Conservation (phyloP, 2,888 invertebrate species). For the Dorcus parallelipipedus region DNA sequence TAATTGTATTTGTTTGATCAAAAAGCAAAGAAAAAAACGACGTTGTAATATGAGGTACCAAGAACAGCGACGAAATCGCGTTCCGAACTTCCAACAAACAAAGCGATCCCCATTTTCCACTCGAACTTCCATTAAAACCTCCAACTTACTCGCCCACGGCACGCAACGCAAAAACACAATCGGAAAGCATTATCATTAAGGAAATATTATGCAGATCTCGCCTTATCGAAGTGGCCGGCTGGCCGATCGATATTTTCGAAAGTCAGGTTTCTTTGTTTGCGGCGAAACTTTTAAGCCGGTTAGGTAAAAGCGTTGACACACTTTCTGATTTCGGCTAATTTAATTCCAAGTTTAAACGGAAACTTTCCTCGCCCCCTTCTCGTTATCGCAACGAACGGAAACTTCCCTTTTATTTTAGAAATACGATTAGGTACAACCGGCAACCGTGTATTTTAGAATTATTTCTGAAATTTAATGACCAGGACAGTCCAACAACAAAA, state of each 20-base stretch:
- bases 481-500: too few species aligned
- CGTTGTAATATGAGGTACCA: background rate
- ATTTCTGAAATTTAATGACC: too few species aligned
- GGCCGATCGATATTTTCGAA: too few species aligned
- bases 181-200: conserved; percentile 32
- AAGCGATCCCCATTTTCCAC: background rate
- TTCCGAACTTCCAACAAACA: background rate
- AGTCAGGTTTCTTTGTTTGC: too few species aligned
- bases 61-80: background rate
- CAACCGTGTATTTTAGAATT: too few species aligned
- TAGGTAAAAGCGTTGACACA: background rate
- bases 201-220: conserved; percentile 35
- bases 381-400: too few species aligned
- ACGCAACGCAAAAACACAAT: conserved; percentile 32
- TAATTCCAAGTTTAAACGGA: background rate
- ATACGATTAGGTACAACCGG: too few species aligned
- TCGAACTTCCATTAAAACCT: background rate
- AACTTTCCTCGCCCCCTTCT: background rate
- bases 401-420: too few species aligned
- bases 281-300: conserved; percentile 3
- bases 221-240: conserved; percentile 13
- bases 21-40: background rate
- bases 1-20: too few species aligned
- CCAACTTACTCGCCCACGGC: background rate
- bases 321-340: background rate